These are phyloP conservation scores for Phorcus lineatus DNA, from an alignment of 2,888 invertebrate species.

Conservation along the genomic window DNA sequence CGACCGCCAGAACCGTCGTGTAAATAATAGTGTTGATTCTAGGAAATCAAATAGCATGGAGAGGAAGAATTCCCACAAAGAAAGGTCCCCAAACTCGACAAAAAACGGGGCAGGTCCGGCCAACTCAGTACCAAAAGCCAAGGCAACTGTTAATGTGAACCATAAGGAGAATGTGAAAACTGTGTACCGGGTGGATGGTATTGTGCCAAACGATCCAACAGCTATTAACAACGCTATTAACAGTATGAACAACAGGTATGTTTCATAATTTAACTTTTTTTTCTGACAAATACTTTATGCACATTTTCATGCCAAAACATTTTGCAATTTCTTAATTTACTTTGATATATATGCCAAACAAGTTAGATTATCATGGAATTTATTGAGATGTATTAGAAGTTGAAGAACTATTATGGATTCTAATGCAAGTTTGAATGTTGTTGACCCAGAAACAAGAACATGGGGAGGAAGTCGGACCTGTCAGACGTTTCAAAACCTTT, in stretches of 20 bases:
- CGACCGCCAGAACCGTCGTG: slow-evolving; percentile 68
- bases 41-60: slow-evolving; percentile 47
- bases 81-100: slow-evolving; percentile 66
- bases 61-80: slow-evolving; percentile 61
- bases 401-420: too few species aligned
- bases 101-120: slow-evolving; percentile 70
- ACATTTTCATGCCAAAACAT: neutral
- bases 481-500: slow-evolving; percentile 72
- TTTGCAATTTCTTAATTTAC: neutral
- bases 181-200: slow-evolving; percentile 79
- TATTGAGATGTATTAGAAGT: too few species aligned
- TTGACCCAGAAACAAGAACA: slow-evolving; percentile 23
- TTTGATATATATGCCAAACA: neutral
- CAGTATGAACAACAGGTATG: slow-evolving; percentile 66
- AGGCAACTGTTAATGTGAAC: slow-evolving; percentile 53
- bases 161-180: slow-evolving; percentile 68
- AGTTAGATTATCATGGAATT: too few species aligned
- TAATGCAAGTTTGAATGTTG: too few species aligned
- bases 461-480: slow-evolving; percentile 66
- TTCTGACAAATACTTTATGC: too few species aligned
- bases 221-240: slow-evolving; percentile 78
- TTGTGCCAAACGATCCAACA: slow-evolving; percentile 79
- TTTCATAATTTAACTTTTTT: slow-evolving; percentile 5
- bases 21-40: slow-evolving; percentile 40
- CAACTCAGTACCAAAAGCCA: slow-evolving; percentile 57